Evolutionary conservation across 2,113 vertebrate species (phyloP).

Genomic region (Tyrannus savana): DNA sequence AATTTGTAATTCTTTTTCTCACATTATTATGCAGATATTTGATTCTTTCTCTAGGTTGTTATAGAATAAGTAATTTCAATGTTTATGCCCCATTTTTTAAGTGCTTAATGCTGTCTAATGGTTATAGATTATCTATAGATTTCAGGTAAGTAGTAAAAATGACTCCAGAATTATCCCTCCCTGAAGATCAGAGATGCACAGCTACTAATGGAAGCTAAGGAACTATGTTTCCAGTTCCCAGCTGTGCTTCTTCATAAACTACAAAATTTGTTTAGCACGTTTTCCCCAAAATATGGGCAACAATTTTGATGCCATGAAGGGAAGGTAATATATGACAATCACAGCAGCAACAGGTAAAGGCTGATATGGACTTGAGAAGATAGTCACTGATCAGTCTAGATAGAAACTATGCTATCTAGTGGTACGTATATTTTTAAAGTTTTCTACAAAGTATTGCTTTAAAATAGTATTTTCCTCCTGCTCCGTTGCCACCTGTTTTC

Average conservation of each 20-base stretch:
- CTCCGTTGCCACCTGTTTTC: not conserved
- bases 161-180: not conserved
- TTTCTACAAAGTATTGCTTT: not conserved
- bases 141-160: slow-evolving; percentile 11
- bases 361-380: not conserved
- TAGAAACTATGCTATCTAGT: not conserved
- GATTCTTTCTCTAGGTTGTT: not conserved
- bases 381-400: not conserved
- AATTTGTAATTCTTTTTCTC: not conserved
- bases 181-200: not conserved
- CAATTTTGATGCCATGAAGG: not conserved
- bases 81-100: not conserved
- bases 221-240: not conserved
- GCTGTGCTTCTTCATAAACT: not conserved
- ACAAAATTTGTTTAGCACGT: not conserved
- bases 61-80: not conserved
- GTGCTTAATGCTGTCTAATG: not conserved
- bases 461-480: not conserved
- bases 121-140: slow-evolving; percentile 13
- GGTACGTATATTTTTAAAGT: not conserved
- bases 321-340: not conserved
- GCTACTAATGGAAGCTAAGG: not conserved
- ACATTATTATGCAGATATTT: not conserved
- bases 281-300: not conserved
- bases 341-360: not conserved